Evolutionary conservation across 2,888 invertebrate genomes (phyloP), one percentile per base, ranked within the genome.

Genomic region (Apoderus coryli): DNA sequence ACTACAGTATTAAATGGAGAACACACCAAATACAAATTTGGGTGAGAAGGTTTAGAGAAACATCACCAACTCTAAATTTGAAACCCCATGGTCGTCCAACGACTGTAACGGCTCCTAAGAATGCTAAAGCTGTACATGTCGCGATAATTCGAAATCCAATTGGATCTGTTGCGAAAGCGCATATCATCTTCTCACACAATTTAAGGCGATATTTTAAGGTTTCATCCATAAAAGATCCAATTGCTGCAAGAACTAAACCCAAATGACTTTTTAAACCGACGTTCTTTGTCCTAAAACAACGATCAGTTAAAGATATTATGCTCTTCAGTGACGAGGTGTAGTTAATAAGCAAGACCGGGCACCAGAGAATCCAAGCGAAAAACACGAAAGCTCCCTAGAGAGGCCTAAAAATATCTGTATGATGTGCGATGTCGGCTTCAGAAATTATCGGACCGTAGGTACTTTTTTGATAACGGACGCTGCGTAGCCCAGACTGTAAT

Each of bases 31-130:
- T 19, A 28, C 10, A 28, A 28, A 28, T 28, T 19, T 28, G 10
- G 19, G 16, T 28, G 16, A 28, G 11, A n/a, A 28, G 16, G 19
- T 28, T 16, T 19, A 10, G 16, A 27, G 16, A 27, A 27, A 27
- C 27, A 27, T 16, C 27, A 9, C 16, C 27, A 27, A 10, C 27
- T 16, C 2, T 27, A 16, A 27, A 27, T 16, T 4, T 16, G 16
- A 27, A 27, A 27, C 27, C 14, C 12, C 27, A 3, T 27, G 15
- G 16, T 15, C 3, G 16, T 16, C n/a, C 16, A 27, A 27, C 4
- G 14, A 14, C 9, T 16, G n/a, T 27, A 2, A 15, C 16, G 4
- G 16, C 19, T 19, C 19, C n/a, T 19, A n/a, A 19, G 19, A 19
- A 19, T 19, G n/a, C 6, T 19, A 6, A 19, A n/a, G 19, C 19